Evolutionary conservation across 2,888 invertebrate genomes (phyloP).

Genomic region (Apomyelois bistriatella): DNA sequence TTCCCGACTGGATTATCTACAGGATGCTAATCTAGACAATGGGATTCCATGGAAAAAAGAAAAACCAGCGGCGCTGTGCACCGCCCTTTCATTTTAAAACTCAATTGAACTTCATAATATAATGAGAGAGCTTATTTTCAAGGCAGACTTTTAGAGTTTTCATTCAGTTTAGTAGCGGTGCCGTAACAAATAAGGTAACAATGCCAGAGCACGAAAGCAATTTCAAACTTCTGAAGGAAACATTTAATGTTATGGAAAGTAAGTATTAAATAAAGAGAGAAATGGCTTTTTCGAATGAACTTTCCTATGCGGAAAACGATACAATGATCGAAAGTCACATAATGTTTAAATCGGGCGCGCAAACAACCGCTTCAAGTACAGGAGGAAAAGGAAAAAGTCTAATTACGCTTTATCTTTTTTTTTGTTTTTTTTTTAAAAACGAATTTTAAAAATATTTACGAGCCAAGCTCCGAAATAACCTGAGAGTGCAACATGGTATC

Average conservation of each 20-base stretch:
- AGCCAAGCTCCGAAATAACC: too few species aligned
- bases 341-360: neutral
- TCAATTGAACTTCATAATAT: conserved; percentile 28
- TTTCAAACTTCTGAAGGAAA: conserved; percentile 27
- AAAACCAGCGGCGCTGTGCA: conserved; percentile 26
- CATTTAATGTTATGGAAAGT: conserved; percentile 20
- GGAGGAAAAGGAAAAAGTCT: too few species aligned
- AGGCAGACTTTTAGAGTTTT: conserved; percentile 32
- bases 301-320: conserved; percentile 9
- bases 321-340: neutral
- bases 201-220: conserved; percentile 22
- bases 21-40: conserved; percentile 60
- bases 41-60: conserved; percentile 44
- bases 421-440: too few species aligned
- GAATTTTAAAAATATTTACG: too few species aligned
- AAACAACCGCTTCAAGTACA: too few species aligned
- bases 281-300: conserved; percentile 18
- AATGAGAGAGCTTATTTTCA: conserved; percentile 32
- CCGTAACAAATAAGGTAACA: conserved; percentile 23
- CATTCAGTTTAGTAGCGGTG: conserved; percentile 23
- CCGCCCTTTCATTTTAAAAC: conserved; percentile 40
- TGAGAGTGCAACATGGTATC: too few species aligned
- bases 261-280: conserved; percentile 26
- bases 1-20: conserved; percentile 39
- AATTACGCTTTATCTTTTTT: too few species aligned